A percentile compares a stretch with the other conserved stretches of the same genome.
Conservation (phyloP, 2,113 vertebrate species). For the Manacus vitellinus region DNA sequence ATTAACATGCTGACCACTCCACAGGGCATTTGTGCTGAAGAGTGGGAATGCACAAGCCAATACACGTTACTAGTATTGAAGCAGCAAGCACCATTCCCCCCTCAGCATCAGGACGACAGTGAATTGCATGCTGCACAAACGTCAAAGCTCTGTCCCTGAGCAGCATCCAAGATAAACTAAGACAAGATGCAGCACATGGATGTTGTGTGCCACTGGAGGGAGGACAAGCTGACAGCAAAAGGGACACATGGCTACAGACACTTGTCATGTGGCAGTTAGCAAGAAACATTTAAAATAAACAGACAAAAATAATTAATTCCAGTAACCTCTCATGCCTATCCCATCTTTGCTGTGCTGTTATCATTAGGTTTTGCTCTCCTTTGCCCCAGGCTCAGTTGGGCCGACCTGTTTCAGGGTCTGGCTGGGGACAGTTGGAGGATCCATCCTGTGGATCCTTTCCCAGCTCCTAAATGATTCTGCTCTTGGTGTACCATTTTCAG, state of each 20-base stretch:
- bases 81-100: constrained; percentile 54
- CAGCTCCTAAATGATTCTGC: neutral
- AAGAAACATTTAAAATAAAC: constrained; percentile 61
- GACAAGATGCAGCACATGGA: constrained; percentile 59
- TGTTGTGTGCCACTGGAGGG: constrained; percentile 35
- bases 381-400: neutral
- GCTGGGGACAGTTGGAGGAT: neutral
- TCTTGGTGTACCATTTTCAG: neutral
- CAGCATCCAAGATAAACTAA: constrained; percentile 30
- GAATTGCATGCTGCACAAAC: constrained; percentile 55
- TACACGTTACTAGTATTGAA: constrained; percentile 24
- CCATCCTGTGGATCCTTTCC: neutral
- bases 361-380: neutral
- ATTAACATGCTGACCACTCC: neutral
- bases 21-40: neutral
- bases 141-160: constrained; percentile 39
- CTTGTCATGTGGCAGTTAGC: constrained; percentile 60
- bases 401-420: neutral
- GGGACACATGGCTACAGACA: constrained; percentile 62
- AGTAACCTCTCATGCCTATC: neutral
- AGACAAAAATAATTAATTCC: constrained; percentile 33
- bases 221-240: constrained; percentile 65
- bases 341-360: neutral
- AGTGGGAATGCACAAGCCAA: constrained; percentile 45
- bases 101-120: constrained; percentile 46